Evolutionary conservation across 2,888 invertebrate species (phyloP).

Genomic region (Melieria omissa): DNA sequence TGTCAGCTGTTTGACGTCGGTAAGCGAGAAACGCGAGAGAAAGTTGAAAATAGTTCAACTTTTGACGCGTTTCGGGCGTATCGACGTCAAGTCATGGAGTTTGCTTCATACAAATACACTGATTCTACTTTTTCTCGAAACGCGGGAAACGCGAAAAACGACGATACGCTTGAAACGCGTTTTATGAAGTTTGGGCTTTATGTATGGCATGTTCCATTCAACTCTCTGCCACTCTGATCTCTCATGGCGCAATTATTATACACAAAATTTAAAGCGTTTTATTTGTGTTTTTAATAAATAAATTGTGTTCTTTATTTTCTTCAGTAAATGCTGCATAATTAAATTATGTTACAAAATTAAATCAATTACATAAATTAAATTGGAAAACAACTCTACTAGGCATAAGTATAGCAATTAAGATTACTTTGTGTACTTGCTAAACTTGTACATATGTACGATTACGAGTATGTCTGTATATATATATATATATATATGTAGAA

Average conservation of each 20-base stretch:
- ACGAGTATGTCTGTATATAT: slow-evolving; percentile 13
- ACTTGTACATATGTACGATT: slow-evolving; percentile 2
- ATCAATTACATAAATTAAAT: not conserved
- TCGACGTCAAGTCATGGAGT: too few species aligned
- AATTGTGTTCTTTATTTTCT: slow-evolving; percentile 22
- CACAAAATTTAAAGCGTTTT: not conserved
- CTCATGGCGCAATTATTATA: not conserved
- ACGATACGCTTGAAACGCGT: too few species aligned
- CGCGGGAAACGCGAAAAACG: too few species aligned
- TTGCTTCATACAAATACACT: too few species aligned
- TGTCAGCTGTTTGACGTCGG: too few species aligned
- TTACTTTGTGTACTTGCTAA: not conserved
- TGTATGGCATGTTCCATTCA: too few species aligned
- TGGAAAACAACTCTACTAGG: not conserved
- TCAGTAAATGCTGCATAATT: slow-evolving; percentile 18
- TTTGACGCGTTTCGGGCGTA: too few species aligned
- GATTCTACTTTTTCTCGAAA: too few species aligned
- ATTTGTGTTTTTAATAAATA: not conserved
- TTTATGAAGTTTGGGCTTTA: too few species aligned
- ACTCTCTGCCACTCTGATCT: not conserved
- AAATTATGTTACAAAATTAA: slow-evolving; percentile 5
- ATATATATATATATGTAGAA: slow-evolving; percentile 9
- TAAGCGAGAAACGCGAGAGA: too few species aligned
- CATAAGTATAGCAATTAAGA: not conserved
- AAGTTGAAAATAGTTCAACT: too few species aligned